Base-by-base conservation (phyloP, 2,888 invertebrate genomes). In the Sarcophaga carnaria region DNA sequence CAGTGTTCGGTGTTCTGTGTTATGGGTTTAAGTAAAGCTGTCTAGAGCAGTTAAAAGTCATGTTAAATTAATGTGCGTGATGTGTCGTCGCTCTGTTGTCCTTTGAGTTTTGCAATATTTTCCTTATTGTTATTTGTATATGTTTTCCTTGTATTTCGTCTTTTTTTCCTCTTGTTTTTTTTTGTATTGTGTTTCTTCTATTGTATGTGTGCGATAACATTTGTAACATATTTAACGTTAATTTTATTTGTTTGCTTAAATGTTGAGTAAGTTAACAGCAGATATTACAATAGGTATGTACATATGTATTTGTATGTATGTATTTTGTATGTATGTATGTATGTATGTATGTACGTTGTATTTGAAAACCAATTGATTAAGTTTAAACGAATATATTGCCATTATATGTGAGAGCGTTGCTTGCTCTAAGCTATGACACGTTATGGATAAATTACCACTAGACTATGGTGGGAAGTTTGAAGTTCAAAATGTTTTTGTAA, bases 41-140 rank as follows among this genome's bases (percentile, higher is more conserved):
- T 63, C 71, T 86, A 54, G 75, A 80, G 70, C 75, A 66, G 83
- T 59, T 77, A 80, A 70, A 87, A 81, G 81, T 84, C 84, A 84
- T 62, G 63, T 79, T 71, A 49, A 81, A 87, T 86, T 87, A 71
- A 87, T 84, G 78, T 87, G 81, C 83, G 87, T 87, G 87, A 75
- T 75, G 79, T 76, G 77, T 37, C 69, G 54, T 70, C 54, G 54
- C 37, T 59, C 77, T 76, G 78, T 84, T 87, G 84, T 87, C 87
- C 87, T 84, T 87, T 87, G 79, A 75, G 79, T 84, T 49, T 37
- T 69, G 60, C 49, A 54, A 54, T 54, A 54, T 54, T 54, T 54
- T 54, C 54, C 54, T 54, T 64, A 14, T 8, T 49, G 12, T 63
- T 74, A 49, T 27, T 54, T 81, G 63, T 67, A 20, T 25, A 6